phyloP scores from a whole-genome alignment of 2,113 vertebrate genomes.

The Halichoerus grypus region DNA sequence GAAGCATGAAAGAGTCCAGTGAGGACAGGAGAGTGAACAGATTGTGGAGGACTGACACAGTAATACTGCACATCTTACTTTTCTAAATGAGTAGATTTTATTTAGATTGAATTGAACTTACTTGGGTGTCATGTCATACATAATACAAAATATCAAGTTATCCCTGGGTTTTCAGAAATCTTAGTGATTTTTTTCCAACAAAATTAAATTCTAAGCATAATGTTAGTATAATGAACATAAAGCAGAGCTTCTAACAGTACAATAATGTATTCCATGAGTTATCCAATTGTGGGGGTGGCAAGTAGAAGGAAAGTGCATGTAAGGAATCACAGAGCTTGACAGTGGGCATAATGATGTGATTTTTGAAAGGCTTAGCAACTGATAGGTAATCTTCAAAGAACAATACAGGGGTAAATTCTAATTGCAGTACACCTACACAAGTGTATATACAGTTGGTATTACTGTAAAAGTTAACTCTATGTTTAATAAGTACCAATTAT shows the following conservation, averaged over 20 bases:
- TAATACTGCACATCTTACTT: background rate
- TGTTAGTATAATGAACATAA: background rate
- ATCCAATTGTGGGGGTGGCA: background rate
- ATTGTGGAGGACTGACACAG: background rate
- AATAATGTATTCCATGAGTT: background rate
- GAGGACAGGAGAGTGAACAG: background rate
- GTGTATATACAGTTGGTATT: background rate
- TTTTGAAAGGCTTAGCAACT: background rate
- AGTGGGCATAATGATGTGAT: background rate
- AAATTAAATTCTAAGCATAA: background rate
- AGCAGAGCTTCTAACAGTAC: background rate
- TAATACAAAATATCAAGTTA: background rate
- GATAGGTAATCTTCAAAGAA: background rate
- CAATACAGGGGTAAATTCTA: background rate
- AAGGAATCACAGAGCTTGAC: background rate
- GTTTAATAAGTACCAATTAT: background rate
- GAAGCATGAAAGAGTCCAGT: background rate
- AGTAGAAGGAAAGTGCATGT: background rate
- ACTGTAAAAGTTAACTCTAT: background rate
- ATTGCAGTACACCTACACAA: background rate
- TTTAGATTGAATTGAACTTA: background rate
- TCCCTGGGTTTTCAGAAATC: background rate
- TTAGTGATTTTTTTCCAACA: background rate
- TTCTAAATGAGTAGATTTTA: background rate
- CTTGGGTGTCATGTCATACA: background rate